Evolutionary conservation across 2,888 invertebrate genomes (phyloP), one percentile per base, ranked within the genome.

Genomic region (Agonopterix arenella): DNA sequence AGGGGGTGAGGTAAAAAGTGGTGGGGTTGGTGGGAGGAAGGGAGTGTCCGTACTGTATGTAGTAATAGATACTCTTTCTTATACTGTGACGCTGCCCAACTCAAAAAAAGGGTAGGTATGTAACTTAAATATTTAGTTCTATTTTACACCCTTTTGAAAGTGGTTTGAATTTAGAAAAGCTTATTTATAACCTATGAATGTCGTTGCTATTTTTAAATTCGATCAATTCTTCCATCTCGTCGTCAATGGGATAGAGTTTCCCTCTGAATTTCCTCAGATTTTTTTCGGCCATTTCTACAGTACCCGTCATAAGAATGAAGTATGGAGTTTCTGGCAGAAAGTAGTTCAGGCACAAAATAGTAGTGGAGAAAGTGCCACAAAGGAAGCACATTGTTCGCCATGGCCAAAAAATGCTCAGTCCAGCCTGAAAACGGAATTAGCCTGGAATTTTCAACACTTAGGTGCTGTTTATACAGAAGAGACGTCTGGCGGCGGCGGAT

Each of bases 281-380:
- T 0, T 28, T 45, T 44, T 54, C 58, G 0, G 76, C 69, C 0
- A 60, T 50, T 1, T 62, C 64, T 0, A 55, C 52, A 0, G 51
- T 4, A n/a, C 10, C 56, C 9, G 59, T 68, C 53, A 76, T 52
- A 0, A 84, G 64, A 1, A 73, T 41, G 45, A 55, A 83, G 54
- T 80, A 77, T 0, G 84, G 84, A 0, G 80, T 73, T 50, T 84
- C 84, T 1, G 78, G 73, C 0, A 82, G 66, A 9, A 70, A 57
- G 0, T 60, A 51, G 42, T 66, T 67, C 2, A 57, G 37, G 4
- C 64, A 5, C n/a, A 69, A 53, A 2, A 78, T 46, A 2, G 50
- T 5, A 0, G 63, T 1, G 0, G 71, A 54, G 46, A 62, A 73
- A 0, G 10, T 10, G 1, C 61, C 66, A 36, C 68, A 61, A 1